phyloP scores from a whole-genome alignment of 2,797 vertebrate species.

The Bovichtus diacanthus region DNA sequence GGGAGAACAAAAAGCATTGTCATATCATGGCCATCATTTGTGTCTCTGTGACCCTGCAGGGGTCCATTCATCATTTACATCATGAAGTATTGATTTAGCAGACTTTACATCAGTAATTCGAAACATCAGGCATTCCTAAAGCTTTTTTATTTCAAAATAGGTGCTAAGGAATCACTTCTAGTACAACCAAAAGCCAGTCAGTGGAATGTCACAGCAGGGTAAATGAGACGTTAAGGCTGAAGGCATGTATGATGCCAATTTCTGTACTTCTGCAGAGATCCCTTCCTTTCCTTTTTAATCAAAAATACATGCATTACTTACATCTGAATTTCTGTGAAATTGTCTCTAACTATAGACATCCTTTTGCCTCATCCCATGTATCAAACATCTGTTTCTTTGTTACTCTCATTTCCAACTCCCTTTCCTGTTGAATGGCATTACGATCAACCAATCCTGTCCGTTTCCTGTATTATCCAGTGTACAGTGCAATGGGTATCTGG shows the following conservation, averaged over 20 bases:
- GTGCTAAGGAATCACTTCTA: conserved; percentile 37
- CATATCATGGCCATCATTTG: conserved; percentile 40
- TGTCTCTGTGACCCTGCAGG: conserved; percentile 37
- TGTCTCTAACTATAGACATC: conserved; percentile 76
- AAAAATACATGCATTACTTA: conserved; percentile 60
- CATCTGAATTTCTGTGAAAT: conserved; percentile 70
- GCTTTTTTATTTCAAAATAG: conserved; percentile 14
- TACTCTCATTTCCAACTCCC: conserved; percentile 68
- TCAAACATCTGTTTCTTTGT: conserved; percentile 74
- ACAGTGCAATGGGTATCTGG: conserved; percentile 89
- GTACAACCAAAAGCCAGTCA: conserved; percentile 41
- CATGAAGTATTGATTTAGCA: conserved; percentile 41
- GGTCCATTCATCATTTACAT: conserved; percentile 56
- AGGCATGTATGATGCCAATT: conserved; percentile 23
- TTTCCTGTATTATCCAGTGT: conserved; percentile 90
- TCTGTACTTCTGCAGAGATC: conserved; percentile 49
- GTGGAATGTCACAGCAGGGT: conserved; percentile 53
- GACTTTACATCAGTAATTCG: conserved; percentile 35
- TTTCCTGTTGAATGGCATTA: conserved; percentile 83
- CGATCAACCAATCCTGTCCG: conserved; percentile 87
- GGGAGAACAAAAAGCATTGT: conserved; percentile 57
- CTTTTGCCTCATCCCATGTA: conserved; percentile 68
- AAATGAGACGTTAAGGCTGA: conserved; percentile 36
- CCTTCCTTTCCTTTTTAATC: conserved; percentile 57
- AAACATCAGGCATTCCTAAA: conserved; percentile 33